These are phyloP conservation scores for Lathamus discolor DNA, from an alignment of 2,113 vertebrate genomes.

Conservation along the genomic window DNA sequence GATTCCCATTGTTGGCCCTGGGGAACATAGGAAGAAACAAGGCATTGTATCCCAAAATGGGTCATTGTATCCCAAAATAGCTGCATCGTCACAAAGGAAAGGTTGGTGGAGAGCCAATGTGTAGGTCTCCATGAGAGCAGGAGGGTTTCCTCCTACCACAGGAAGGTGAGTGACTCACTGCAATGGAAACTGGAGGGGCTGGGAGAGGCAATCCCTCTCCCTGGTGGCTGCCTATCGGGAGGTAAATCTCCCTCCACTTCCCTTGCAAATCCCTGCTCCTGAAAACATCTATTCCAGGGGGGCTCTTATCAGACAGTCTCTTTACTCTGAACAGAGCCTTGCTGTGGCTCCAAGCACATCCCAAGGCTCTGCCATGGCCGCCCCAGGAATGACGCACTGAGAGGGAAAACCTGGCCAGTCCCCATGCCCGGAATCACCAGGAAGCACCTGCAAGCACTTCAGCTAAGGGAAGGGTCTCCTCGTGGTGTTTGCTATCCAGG, in stretches of 20 bases:
- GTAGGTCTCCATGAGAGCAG: neutral
- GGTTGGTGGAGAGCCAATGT: neutral
- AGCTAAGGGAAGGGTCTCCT: neutral
- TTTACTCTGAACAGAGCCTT: neutral
- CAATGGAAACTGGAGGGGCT: neutral
- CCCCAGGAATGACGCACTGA: neutral
- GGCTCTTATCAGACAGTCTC: neutral
- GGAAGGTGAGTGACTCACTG: constrained; percentile 57
- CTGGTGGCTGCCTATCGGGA: neutral
- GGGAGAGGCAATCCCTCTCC: neutral
- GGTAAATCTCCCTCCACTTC: constrained; percentile 24
- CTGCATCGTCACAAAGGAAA: neutral
- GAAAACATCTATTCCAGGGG: neutral
- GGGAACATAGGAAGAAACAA: neutral
- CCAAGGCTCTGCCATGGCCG: neutral
- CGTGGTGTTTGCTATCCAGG: neutral
- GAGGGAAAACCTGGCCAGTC: neutral
- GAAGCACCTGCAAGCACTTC: constrained; percentile 37
- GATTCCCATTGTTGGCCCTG: neutral
- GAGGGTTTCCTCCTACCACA: constrained; percentile 25
- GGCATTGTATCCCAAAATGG: constrained; percentile 1
- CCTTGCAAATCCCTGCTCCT: neutral
- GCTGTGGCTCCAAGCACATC: neutral
- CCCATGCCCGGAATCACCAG: neutral
- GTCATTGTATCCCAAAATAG: constrained; percentile 17